Evolutionary conservation across 2,888 invertebrate species (phyloP).

Genomic region (Dastarcus helophoroides): DNA sequence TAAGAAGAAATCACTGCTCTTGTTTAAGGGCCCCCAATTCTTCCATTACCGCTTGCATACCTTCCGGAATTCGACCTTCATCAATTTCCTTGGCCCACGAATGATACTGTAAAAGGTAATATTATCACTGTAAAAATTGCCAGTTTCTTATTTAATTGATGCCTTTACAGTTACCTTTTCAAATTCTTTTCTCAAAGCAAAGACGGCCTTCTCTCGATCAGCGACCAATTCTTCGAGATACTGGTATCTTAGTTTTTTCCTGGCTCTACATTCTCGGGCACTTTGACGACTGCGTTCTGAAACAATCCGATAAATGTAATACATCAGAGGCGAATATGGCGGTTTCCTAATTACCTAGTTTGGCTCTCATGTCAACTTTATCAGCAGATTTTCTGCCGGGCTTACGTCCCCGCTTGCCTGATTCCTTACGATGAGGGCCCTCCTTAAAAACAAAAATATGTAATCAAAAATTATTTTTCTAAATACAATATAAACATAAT

Average conservation of each 20-base stretch:
- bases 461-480: conserved; percentile 2
- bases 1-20: conserved; percentile 35
- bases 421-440: conserved; percentile 63
- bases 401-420: conserved; percentile 78
- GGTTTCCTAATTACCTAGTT: conserved; percentile 75
- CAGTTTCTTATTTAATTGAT: neutral
- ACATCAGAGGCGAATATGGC: neutral
- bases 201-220: conserved; percentile 85
- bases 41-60: conserved; percentile 62
- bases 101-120: conserved; percentile 62
- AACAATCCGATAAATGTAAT: conserved; percentile 17
- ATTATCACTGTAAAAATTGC: no score
- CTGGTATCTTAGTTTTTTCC: conserved; percentile 93
- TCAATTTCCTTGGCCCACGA: conserved; percentile 72
- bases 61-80: conserved; percentile 70
- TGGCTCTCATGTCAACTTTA: conserved; percentile 89
- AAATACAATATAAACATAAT: conserved; percentile 4
- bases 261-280: conserved; percentile 91
- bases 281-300: conserved; percentile 92
- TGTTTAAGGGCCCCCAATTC: conserved; percentile 62
- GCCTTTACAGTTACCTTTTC: conserved; percentile 57
- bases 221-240: conserved; percentile 91
- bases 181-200: conserved; percentile 76
- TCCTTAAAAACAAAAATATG: conserved; percentile 34
- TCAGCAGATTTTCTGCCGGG: conserved; percentile 78